Conservation (phyloP, 2,797 vertebrate genomes). For the Anableps anableps region DNA sequence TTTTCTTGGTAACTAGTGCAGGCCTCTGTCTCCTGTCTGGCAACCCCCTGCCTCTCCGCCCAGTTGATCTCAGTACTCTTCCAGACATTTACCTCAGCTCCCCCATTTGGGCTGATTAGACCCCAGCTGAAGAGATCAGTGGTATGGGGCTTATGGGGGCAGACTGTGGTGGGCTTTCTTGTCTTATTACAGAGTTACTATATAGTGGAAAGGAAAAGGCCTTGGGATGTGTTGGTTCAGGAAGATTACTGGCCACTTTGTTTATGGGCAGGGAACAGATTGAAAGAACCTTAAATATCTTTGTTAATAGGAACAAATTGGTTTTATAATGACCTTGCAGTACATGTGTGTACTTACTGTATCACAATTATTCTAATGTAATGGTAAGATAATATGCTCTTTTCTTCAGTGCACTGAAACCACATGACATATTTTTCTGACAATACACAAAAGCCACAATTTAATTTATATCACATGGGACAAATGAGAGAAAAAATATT, state of each 20-base stretch:
- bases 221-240: conserved; percentile 36
- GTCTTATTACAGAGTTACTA: conserved; percentile 39
- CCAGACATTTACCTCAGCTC: conserved; percentile 58
- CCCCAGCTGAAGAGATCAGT: conserved; percentile 34
- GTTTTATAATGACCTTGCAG: conserved; percentile 25
- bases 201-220: conserved; percentile 31
- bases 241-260: conserved; percentile 40
- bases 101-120: conserved; percentile 50
- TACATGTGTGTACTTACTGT: conserved; percentile 11
- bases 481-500: conserved; percentile 8
- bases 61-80: conserved; percentile 26
- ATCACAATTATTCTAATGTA: conserved; percentile 10
- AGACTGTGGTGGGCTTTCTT: conserved; percentile 45
- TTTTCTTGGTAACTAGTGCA: conserved; percentile 49
- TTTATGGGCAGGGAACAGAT: conserved; percentile 47
- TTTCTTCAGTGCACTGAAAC: not conserved
- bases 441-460: not conserved
- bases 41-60: conserved; percentile 21
- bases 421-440: conserved; percentile 18
- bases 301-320: not conserved
- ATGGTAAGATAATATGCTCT: not conserved
- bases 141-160: conserved; percentile 34
- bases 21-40: conserved; percentile 55
- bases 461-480: conserved; percentile 6
- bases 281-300: conserved; percentile 19